Percentiles rank a stretch among this genome's conserved stretches.
Evolutionary conservation across 2,888 invertebrate species (phyloP).

Genomic region (Drosophila glabriapex): DNA sequence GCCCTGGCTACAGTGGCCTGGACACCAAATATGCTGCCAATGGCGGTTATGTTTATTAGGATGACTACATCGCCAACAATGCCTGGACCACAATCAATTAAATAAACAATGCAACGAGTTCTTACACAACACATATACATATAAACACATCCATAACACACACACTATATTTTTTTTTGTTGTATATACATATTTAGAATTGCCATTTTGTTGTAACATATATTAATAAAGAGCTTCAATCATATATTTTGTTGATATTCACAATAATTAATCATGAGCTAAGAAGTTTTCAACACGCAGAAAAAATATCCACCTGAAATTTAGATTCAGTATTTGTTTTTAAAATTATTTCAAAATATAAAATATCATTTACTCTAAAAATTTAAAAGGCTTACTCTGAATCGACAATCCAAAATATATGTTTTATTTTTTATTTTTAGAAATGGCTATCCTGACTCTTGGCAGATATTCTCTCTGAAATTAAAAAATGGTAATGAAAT

Average conservation of each 20-base stretch:
- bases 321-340: too few relatives aligned
- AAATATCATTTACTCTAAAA: too few relatives aligned
- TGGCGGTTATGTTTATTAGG: conserved; percentile 81
- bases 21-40: conserved; percentile 78
- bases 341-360: too few relatives aligned
- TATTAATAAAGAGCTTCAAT: conserved; percentile 17
- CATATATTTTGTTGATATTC: not conserved
- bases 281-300: too few relatives aligned
- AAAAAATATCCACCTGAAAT: too few relatives aligned
- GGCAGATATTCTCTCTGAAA: not conserved
- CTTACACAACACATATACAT: not conserved
- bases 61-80: not conserved
- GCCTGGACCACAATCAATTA: not conserved
- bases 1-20: conserved; percentile 52
- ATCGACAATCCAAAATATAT: too few relatives aligned
- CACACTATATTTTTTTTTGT: conserved; percentile 12
- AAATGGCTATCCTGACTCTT: too few relatives aligned
- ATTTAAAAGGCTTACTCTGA: too few relatives aligned
- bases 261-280: not conserved
- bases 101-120: conserved; percentile 3
- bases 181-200: not conserved
- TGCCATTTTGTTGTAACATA: not conserved
- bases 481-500: not conserved
- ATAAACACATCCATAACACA: conserved; percentile 2
- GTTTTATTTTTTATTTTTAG: too few relatives aligned